Percentiles rank a stretch among this genome's conserved stretches.
These are phyloP conservation scores for Triplophysa bombifrons DNA, from an alignment of 2,797 vertebrate genomes.

Conservation along the genomic window DNA sequence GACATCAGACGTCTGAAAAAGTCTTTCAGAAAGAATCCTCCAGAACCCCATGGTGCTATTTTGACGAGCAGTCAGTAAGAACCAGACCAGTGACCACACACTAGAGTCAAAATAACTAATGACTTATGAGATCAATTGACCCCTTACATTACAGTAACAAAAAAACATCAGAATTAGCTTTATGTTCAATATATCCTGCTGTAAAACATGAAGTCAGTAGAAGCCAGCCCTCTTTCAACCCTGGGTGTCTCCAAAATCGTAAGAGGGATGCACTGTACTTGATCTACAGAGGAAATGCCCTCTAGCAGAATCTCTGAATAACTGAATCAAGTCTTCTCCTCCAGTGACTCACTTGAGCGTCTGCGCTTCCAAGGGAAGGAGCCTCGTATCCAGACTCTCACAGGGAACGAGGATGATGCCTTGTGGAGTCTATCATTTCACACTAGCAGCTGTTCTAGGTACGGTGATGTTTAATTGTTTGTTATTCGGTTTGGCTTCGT, in stretches of 20 bases:
- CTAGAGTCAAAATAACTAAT: constrained; percentile 6
- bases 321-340: constrained; percentile 39
- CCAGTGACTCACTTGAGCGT: constrained; percentile 35
- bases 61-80: background rate
- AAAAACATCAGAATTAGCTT: background rate
- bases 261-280: background rate
- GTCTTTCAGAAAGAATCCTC: background rate
- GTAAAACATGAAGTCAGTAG: background rate
- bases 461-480: constrained; percentile 3
- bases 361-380: constrained; percentile 21
- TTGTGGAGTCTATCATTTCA: constrained; percentile 27
- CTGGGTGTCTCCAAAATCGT: background rate
- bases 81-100: constrained; percentile 6
- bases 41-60: background rate
- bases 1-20: background rate
- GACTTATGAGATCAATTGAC: background rate
- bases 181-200: background rate
- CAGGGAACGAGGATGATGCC: constrained; percentile 38
- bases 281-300: constrained; percentile 4
- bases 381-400: constrained; percentile 46
- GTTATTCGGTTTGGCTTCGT: background rate
- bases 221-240: background rate
- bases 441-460: constrained; percentile 45
- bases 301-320: background rate
- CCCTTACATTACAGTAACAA: background rate